A percentile compares a stretch with the other conserved stretches of the same genome.
These are phyloP conservation scores for Lepus oiostolus DNA, from an alignment of 2,797 vertebrate genomes.

Conservation along the genomic window DNA sequence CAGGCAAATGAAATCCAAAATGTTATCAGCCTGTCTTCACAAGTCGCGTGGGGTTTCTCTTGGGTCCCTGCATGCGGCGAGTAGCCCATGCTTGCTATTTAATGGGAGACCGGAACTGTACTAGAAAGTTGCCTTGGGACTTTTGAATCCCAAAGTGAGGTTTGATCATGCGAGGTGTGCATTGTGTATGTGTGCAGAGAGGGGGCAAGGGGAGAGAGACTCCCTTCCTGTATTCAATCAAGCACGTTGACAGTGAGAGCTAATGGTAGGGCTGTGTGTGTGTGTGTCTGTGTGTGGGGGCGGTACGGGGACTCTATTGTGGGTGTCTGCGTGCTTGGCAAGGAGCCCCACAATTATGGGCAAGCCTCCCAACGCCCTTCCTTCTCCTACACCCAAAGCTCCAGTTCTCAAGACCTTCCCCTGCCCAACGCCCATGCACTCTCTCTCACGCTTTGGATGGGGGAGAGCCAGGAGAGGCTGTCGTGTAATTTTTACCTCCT, in stretches of 20 bases:
- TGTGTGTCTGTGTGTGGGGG: background rate
- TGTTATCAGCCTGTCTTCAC: constrained; percentile 85
- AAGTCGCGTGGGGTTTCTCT: constrained; percentile 76
- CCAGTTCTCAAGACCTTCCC: background rate
- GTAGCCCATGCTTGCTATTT: background rate
- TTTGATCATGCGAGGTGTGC: background rate
- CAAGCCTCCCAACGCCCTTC: background rate
- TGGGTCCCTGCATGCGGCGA: background rate
- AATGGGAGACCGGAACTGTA: background rate
- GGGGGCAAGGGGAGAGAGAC: background rate
- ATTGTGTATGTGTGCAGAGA: background rate
- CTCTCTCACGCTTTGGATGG: constrained; percentile 18
- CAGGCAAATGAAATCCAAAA: constrained; percentile 85
- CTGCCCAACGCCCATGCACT: background rate
- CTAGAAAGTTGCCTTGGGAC: background rate
- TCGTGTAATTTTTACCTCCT: constrained; percentile 76
- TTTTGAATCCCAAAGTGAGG: constrained; percentile 14
- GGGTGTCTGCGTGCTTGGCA: background rate
- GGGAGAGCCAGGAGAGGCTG: constrained; percentile 69
- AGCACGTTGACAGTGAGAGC: background rate
- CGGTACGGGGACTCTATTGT: background rate
- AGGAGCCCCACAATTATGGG: background rate
- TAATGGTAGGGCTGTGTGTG: background rate
- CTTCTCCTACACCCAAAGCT: background rate
- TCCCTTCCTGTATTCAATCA: background rate